Evolutionary conservation across 2,888 invertebrate species (phyloP).

Genomic region (Eurytoma adleriae): DNA sequence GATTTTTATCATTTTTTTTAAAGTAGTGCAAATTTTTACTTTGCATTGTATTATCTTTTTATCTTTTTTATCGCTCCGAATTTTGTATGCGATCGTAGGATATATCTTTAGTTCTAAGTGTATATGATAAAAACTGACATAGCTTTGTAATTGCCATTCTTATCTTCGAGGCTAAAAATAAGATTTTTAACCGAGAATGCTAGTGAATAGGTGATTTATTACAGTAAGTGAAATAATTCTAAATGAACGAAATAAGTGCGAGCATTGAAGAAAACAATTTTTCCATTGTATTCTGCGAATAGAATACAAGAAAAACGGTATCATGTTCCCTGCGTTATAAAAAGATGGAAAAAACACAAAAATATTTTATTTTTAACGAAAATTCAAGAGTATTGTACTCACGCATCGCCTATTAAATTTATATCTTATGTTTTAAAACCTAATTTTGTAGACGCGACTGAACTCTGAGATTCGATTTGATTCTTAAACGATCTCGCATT

Average conservation of each 20-base stretch:
- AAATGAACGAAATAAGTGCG: constrained; percentile 47
- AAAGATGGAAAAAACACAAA: constrained; percentile 27
- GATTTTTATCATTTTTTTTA: constrained; percentile 39
- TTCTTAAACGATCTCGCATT: constrained; percentile 50
- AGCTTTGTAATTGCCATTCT: constrained; percentile 35
- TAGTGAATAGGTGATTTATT: constrained; percentile 31
- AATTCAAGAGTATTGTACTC: constrained; percentile 46
- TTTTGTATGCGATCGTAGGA: constrained; percentile 32
- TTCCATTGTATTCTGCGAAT: constrained; percentile 47
- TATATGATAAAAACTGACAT: constrained; percentile 29
- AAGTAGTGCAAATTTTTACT: constrained; percentile 12
- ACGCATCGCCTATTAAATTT: constrained; percentile 41
- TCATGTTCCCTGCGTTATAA: constrained; percentile 57
- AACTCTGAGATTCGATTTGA: constrained; percentile 44
- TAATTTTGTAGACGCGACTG: constrained; percentile 53
- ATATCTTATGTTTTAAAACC: constrained; percentile 38
- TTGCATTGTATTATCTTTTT: constrained; percentile 42
- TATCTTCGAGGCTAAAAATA: constrained; percentile 37
- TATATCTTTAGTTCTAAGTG: constrained; percentile 31
- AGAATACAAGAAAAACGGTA: constrained; percentile 57
- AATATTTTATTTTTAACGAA: constrained; percentile 48
- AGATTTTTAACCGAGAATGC: constrained; percentile 32
- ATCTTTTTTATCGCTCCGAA: constrained; percentile 35
- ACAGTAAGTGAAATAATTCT: constrained; percentile 41
- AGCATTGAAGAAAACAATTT: constrained; percentile 46